Evolutionary conservation across 2,888 invertebrate genomes (phyloP).

Genomic region (Ctena decussata): DNA sequence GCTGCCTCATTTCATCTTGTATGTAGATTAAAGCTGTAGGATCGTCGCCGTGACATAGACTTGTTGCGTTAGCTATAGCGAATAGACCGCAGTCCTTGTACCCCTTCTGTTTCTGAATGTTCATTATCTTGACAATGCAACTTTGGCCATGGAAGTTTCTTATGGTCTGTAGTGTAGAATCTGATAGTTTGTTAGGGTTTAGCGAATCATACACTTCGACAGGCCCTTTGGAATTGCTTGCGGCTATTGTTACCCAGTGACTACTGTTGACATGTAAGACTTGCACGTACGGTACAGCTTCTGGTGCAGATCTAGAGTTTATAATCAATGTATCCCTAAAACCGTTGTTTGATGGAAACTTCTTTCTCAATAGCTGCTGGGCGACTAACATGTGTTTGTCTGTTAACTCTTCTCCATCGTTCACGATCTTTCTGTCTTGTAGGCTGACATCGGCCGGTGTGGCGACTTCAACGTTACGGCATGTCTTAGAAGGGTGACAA

Average conservation of each 20-base stretch:
- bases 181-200: not conserved
- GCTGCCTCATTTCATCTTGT: not conserved
- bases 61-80: not conserved
- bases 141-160: not conserved
- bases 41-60: not conserved
- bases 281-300: not conserved
- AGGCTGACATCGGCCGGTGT: not conserved
- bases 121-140: not conserved
- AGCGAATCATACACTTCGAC: slow-evolving; percentile 6
- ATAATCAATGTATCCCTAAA: not conserved
- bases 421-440: not conserved
- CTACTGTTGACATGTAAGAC: not conserved
- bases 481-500: slow-evolving; percentile 1
- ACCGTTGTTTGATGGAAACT: not conserved
- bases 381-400: slow-evolving; percentile 14
- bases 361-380: not conserved
- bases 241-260: slow-evolving; percentile 11
- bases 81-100: not conserved
- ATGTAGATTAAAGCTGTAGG: not conserved
- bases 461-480: not conserved
- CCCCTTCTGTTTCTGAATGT: not conserved
- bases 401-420: not conserved
- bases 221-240: not conserved
- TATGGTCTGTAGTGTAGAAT: not conserved
- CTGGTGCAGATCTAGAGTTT: not conserved